A percentile compares a stretch with the other conserved stretches of the same genome.
Conservation (phyloP, 2,888 invertebrate species). For the Conistra vaccinii region DNA sequence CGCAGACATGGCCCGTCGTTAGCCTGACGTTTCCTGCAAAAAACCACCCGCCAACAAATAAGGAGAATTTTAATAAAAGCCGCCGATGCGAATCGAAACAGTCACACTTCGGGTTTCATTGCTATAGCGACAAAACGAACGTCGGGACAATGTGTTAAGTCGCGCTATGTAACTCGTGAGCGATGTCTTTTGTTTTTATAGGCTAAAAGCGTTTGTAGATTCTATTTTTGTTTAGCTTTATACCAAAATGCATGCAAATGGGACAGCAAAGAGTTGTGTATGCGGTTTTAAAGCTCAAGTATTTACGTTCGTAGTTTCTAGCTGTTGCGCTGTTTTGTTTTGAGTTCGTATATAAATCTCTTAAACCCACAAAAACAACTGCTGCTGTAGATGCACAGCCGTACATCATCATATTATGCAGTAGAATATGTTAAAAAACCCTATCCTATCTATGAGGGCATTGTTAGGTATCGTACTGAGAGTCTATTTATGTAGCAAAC, state of each 20-base stretch:
- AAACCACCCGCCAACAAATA: slow-evolving; percentile 74
- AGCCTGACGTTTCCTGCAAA: slow-evolving; percentile 73
- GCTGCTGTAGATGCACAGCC: slow-evolving; percentile 11
- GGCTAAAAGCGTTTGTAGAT: slow-evolving; percentile 60
- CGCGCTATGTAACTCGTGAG: slow-evolving; percentile 58
- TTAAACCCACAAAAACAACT: slow-evolving; percentile 16
- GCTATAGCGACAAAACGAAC: slow-evolving; percentile 78
- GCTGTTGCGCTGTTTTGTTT: slow-evolving; percentile 34
- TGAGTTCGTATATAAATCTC: slow-evolving; percentile 32
- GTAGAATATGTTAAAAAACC: background rate
- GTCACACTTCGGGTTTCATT: slow-evolving; percentile 77
- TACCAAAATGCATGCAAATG: slow-evolving; percentile 60
- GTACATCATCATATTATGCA: background rate
- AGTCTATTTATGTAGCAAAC: too few species aligned
- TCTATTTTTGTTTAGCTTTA: slow-evolving; percentile 64
- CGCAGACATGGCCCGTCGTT: slow-evolving; percentile 68
- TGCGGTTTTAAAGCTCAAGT: slow-evolving; percentile 58
- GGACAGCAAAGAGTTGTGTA: slow-evolving; percentile 52
- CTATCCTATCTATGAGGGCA: too few species aligned
- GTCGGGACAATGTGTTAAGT: slow-evolving; percentile 75
- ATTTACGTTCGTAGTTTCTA: slow-evolving; percentile 46
- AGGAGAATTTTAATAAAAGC: slow-evolving; percentile 85
- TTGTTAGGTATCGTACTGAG: too few species aligned
- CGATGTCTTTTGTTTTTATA: slow-evolving; percentile 64
- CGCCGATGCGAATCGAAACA: slow-evolving; percentile 79